Evolutionary conservation across 2,888 invertebrate genomes (phyloP).

Genomic region (Parnassius apollo): DNA sequence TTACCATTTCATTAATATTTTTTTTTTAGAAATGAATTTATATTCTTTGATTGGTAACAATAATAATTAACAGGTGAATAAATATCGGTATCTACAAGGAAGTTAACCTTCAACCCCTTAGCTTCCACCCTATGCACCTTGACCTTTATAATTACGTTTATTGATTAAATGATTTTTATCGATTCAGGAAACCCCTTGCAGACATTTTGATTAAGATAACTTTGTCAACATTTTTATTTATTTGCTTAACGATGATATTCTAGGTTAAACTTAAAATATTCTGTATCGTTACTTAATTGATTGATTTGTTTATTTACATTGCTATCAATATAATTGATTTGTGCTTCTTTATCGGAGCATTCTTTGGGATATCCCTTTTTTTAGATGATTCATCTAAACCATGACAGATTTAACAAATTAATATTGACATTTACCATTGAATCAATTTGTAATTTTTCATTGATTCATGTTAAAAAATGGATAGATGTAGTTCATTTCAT

Average conservation of each 20-base stretch:
- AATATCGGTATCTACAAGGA: too few species aligned
- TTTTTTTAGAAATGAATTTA: too few species aligned
- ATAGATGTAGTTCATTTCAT: too few species aligned
- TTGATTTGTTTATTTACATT: slow-evolving; percentile 39
- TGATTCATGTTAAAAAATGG: too few species aligned
- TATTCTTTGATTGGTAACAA: too few species aligned
- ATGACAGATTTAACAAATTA: too few species aligned
- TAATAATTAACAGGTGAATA: too few species aligned
- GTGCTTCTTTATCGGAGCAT: slow-evolving; percentile 30
- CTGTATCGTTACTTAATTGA: slow-evolving; percentile 8
- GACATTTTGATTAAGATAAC: slow-evolving; percentile 5
- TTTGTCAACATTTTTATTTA: slow-evolving; percentile 11
- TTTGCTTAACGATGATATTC: slow-evolving; percentile 11
- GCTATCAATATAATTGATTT: slow-evolving; percentile 33
- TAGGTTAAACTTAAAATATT: slow-evolving; percentile 12
- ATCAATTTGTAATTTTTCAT: too few species aligned
- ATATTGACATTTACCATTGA: too few species aligned
- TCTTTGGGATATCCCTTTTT: slow-evolving; percentile 32
- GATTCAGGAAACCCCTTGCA: slow-evolving; percentile 19
- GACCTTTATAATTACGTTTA: slow-evolving; percentile 17
- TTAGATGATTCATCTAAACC: slow-evolving; percentile 30
- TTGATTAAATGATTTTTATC: slow-evolving; percentile 17
- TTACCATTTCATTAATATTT: too few species aligned
- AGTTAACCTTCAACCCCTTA: too few species aligned
- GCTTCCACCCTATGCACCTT: neutral